Evolutionary conservation across 2,888 invertebrate species (phyloP), one percentile per base, ranked within the genome.

Genomic region (Leptarthrus brevirostris): DNA sequence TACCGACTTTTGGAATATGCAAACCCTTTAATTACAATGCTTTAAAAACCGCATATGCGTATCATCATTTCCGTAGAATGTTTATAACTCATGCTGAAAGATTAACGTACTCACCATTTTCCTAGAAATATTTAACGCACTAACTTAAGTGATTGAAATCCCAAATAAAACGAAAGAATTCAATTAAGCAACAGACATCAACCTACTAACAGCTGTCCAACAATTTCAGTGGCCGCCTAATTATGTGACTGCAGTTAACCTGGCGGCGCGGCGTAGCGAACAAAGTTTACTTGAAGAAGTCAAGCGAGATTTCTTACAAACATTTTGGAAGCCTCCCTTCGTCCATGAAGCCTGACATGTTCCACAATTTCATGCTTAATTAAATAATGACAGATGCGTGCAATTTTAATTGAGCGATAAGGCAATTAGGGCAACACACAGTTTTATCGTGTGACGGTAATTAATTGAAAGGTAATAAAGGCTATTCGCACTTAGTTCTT

Each of bases 321-420:
- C n/a, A 12, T 40, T 40, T 40, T 12, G 3, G 40, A 40, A 40
- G 40, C n/a, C 40, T 3, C 40, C 34, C 26, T 56, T n/a, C n/a
- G 12, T 8, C 40, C n/a, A 18, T n/a, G 10, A 26, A 26, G 56
- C 30, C 26, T 30, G 34, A 30, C 34, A 56, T 16, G 40, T 40
- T 64, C 24, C 22, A 47, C 64, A 64, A 64, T 64, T 64, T 64
- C 14, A 40, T 20, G 47, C 44, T 64, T 47, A 64, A 64, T 44
- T 64, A 64, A 64, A 22, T 44, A 44, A 16, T 40, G 24, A 64
- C 24, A 44, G 40, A 40, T 64, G 44, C 64, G 47, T 64, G 47
- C 64, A 64, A 22, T 64, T 64, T 22, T 61, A 61, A 61, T 56
- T 61, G 61, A 61, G 61, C 61, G 40, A 61, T 61, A 61, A 40